Evolutionary conservation across 2,113 vertebrate species (phyloP), one percentile per base, ranked within the genome.

Genomic region (Lepus europaeus): DNA sequence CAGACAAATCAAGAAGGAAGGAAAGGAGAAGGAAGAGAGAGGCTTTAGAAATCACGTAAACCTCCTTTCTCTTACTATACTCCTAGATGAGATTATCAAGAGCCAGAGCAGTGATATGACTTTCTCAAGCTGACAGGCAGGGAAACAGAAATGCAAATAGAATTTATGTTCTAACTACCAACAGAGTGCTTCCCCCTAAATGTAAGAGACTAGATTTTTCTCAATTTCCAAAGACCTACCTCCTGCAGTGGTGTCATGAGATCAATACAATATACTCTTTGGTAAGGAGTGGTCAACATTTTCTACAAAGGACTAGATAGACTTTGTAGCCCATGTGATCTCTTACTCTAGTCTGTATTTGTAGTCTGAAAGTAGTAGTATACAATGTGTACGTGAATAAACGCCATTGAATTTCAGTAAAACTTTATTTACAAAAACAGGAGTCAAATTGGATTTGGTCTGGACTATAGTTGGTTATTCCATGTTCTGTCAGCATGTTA

Each of bases 341-440:
- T 61, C 72, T 70, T 83, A 68, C 29, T 90, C 39, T 74, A 23
- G 64, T 74, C 25, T 72, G 23, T 22, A 5, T 80, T 33, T 80
- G 16, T 53, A 53, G 16, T 70, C 29, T 93, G 76, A 87, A 87
- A 31, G 13, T n/a, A 91, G 49, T 3, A 39, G 69, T 66, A 66
- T 13, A 86, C 8, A 63, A 73, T 36, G 69, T 25, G 51, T 27
- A 2, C 1, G 3, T 39, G 22, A 79, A 76, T 31, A 66, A 91
- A 59, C 5, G 49, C n/a, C 81, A 61, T 56, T 36, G 22, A 61
- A 72, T 45, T 72, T n/a, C 25, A 73, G 33, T 31, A 76, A 87
- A 83, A 91, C 10, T 77, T 95, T 56, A 82, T 90, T 90, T 81
- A 73, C 2, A 83, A 87, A 96, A 95, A 84, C 2, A 88, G 66